A percentile compares a stretch with the other conserved stretches of the same genome.
phyloP scores from a whole-genome alignment of 2,797 vertebrate genomes.

The Pseudomugil tenellus region DNA sequence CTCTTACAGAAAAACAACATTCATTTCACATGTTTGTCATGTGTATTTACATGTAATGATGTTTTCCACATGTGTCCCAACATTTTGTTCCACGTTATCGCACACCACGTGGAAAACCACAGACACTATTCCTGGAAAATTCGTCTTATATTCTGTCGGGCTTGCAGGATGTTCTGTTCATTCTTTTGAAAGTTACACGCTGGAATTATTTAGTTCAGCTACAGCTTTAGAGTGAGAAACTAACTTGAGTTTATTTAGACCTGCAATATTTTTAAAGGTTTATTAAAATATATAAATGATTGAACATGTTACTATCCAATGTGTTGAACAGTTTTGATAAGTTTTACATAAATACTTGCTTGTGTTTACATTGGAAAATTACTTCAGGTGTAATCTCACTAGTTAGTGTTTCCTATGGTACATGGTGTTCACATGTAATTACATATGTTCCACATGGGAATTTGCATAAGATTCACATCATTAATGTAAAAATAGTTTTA shows the following conservation, averaged over 20 bases:
- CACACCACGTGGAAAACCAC: no score
- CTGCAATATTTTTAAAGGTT: not conserved
- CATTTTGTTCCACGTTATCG: no score
- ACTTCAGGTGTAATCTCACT: not conserved
- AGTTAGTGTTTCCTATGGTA: not conserved
- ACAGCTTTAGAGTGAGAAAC: no score
- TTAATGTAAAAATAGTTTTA: no score
- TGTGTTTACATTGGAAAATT: not conserved
- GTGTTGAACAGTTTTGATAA: not conserved
- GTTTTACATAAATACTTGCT: not conserved
- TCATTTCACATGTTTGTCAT: not conserved
- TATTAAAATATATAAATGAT: not conserved
- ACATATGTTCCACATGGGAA: not conserved
- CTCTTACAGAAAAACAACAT: not conserved
- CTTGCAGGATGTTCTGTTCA: not conserved
- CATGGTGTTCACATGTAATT: not conserved
- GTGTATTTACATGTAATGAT: no score
- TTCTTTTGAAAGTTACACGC: not conserved
- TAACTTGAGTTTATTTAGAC: no score
- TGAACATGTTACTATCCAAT: not conserved
- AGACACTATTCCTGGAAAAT: not conserved
- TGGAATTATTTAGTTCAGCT: not conserved
- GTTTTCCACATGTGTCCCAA: no score
- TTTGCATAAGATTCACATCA: not conserved
- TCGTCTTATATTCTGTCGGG: not conserved